Conservation (phyloP, 2,113 vertebrate species). For the Theristicus caerulescens region DNA sequence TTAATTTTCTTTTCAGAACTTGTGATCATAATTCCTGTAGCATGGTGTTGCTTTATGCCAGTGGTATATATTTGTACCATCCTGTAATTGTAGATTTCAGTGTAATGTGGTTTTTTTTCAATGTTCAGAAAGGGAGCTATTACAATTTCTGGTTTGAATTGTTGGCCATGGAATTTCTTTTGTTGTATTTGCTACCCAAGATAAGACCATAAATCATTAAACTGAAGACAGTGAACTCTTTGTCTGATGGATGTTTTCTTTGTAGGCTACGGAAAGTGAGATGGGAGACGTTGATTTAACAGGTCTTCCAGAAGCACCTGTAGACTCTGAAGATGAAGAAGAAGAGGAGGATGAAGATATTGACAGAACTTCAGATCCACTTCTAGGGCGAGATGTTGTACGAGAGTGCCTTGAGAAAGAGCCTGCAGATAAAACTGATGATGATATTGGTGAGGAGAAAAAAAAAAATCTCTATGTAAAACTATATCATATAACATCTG, state of each 20-base stretch:
- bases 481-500: background rate
- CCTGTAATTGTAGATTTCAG: background rate
- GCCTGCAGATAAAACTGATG: constrained; percentile 91
- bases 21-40: background rate
- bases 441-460: constrained; percentile 87
- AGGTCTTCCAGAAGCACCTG: constrained; percentile 92
- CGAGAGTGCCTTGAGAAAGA: constrained; percentile 97
- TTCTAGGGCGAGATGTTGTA: constrained; percentile 90
- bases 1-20: background rate
- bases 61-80: background rate
- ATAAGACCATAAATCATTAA: background rate
- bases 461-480: background rate
- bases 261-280: constrained; percentile 94
- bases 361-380: constrained; percentile 88
- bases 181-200: background rate
- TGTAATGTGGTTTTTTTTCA: fast-evolving
- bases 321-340: constrained; percentile 97
- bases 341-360: constrained; percentile 97
- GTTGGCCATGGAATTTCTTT: background rate
- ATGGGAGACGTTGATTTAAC: constrained; percentile 95
- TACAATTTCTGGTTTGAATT: background rate
- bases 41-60: background rate
- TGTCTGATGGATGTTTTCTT: constrained; percentile 3
- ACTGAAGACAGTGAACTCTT: background rate
- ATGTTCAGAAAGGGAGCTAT: background rate